Base-by-base conservation (phyloP, 1,140 invertebrate species). In the Trichoplusia ni region DNA sequence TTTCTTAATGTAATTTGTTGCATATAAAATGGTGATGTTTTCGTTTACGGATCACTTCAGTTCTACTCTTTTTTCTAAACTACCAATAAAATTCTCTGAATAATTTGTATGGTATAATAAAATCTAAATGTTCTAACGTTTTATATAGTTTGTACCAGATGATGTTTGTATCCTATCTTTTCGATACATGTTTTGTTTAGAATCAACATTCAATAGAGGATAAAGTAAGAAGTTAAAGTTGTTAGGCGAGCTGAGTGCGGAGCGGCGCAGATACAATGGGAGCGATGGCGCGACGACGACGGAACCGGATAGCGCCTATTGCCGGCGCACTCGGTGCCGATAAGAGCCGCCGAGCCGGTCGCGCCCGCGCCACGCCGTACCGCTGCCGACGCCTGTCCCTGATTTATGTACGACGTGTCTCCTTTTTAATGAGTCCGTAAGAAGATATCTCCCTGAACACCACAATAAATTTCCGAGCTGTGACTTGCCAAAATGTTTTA, bases 351-450 rank as follows among this genome's bases (percentile, higher is more conserved):
- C 69, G 70, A 51, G 64, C 33, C 73, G 71, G 67, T 73, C 69
- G 69, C 68, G 35, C 69, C 70, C 76, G 66, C 67, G 64, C 77
- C 56, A 49, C 51, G 21, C 64, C 71, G 59, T 67, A 51, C 75
- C 67, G 69, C 71, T 66, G 46, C 73, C 74, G 64, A 73, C 73
- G 74, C 77, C 81, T 69, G 71, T 49, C 67, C 80, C 84, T 89
- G 88, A 90, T 90, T 90, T 90, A 90, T 90, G 84, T 85, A 82
- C 84, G 86, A 83, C 84, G 78, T 84, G 86, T 88, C 86, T 89
- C 86, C 87, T 89, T 86, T 90, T 90, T 90, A 90, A 90, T 90
- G 87, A 90, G 88, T 84, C 82, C 75, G 81, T 86, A 90, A 89
- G 88, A 90, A 90, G 88, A 89, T 90, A 90, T 90, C 86, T 84